Base-by-base conservation (phyloP, 2,797 vertebrate genomes). In the Chaetodon trifasciatus region DNA sequence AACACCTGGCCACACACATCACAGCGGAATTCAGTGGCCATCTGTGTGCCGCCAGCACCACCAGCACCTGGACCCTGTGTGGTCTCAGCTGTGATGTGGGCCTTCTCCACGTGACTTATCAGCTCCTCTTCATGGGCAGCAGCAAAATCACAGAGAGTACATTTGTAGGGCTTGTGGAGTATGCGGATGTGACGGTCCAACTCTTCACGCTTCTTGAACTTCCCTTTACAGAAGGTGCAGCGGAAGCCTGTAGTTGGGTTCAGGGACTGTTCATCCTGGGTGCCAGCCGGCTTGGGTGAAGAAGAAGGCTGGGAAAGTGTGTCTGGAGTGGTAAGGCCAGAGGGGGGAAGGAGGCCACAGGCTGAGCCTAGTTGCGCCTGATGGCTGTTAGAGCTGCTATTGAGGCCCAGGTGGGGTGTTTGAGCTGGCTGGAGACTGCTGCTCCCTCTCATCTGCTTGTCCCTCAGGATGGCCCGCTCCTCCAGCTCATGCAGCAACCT, bases 131-230 rank as follows among this genome's bases (percentile, higher is more conserved):
- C 98, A 83, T 99, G 98, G 0, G 98, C 97, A 53, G 98, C 97
- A 0, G 98, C 98, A 47, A 99, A 99, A 90, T 99, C 98, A 44
- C 98, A 99, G 70, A 99, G 94, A 23, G 98, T 99, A 86, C 98
- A 99, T 94, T 99, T 99, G 94, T 99, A 99, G 94, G 98, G 98
- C 92, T 99, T 99, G 95, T 99, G 98, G 57, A 99, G 96, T 90
- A 99, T 99, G 86, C 98, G 96, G 84, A 99, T 99, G 92, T 99
- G 98, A 28, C 98, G 96, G 44, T 99, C 98, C 77, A 98, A 93
- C 91, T 99, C 98, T 81, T 99, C 98, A 0, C 98, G 96, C 89
- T 99, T 99, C 95, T 99, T 99, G 88, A 99, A 99, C 91, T 99
- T 99, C 86, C 98, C 98, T 93, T 99, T 99, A 95, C 98, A 99